Base-by-base conservation (phyloP, 2,797 vertebrate genomes). In the Anguilla pacifica region DNA sequence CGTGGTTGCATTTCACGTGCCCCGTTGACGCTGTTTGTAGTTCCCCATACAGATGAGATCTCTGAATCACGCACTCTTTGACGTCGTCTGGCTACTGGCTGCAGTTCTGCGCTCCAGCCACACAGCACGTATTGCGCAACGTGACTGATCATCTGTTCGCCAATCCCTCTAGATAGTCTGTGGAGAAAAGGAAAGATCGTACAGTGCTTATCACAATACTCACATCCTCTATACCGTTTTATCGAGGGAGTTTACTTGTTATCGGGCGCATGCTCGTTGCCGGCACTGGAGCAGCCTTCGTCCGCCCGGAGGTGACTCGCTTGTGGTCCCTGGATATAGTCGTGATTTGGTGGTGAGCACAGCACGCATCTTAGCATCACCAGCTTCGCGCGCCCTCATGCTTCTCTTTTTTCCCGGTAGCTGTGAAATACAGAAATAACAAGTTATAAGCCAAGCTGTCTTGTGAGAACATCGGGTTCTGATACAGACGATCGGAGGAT, bases 101-200 rank as follows among this genome's bases (percentile, higher is more conserved):
- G 97, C 96, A 94, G 97, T 95, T 95, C 92, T 94, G 91, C 89
- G 93, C 95, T 95, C 96, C 95, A 92, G 95, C 46, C 19, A 22
- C 91, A 93, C 95, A 53, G 95, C 97, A 97, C 97, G 97, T 94
- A 97, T 95, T 96, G 97, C 96, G 93, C 97, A 97, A 97, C 97
- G 96, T 97, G 97, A 97, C 97, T 89, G 92, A 90, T 93, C 91
- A 74, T 70, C 87, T 51, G 53, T 81, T 86, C 39, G 77, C 89
- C 90, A 89, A 87, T 77, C 84, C 59, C 39, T 51, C 88, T 77
- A 49, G 55, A 89, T 84, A 90, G 87, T 88, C 85, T 84, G 55
- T 5, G 89, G 87, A 87, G 5, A 9, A 86, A 82, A 90, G 90
- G 89, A 84, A 57, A n/a, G 13, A 87, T 88, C 79, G 89, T 88